phyloP scores from a whole-genome alignment of 1,140 invertebrate species.

The Polypedilum vanderplanki region DNA sequence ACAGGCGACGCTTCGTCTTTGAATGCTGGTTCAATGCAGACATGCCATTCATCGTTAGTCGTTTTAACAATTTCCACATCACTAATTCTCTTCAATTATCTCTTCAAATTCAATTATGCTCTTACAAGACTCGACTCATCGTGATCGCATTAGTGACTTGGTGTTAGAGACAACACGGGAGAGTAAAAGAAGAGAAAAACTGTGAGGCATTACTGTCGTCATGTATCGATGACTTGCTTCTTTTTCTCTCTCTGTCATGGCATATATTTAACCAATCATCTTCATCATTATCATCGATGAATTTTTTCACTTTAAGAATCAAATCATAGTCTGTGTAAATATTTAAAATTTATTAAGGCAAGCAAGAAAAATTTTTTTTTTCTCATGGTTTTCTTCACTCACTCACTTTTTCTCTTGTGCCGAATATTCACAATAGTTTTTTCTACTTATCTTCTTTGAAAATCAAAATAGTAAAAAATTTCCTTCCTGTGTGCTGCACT shows the following conservation, averaged over 20 bases:
- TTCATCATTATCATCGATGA: not conserved
- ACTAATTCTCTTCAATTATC: constrained; percentile 19
- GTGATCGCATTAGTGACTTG: constrained; percentile 22
- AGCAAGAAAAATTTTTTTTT: too few species aligned
- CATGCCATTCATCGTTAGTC: constrained; percentile 28
- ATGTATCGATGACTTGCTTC: constrained; percentile 20
- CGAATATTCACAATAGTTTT: not conserved
- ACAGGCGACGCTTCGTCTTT: constrained; percentile 21
- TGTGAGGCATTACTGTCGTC: not conserved
- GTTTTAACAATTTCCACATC: constrained; percentile 25
- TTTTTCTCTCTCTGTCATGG: too few species aligned
- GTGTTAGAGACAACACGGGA: not conserved
- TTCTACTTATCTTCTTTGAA: not conserved
- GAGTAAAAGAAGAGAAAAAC: not conserved
- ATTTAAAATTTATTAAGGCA: too few species aligned
- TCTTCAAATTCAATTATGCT: constrained; percentile 28
- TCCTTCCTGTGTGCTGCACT: too few species aligned
- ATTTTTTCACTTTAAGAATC: not conserved
- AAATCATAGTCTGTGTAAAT: too few species aligned
- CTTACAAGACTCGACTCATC: constrained; percentile 25
- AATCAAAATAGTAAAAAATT: not conserved
- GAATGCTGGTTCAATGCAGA: constrained; percentile 9
- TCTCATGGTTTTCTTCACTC: too few species aligned
- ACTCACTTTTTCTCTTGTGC: not conserved
- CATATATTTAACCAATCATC: not conserved